A percentile compares a stretch with the other conserved stretches of the same genome.
phyloP scores from a whole-genome alignment of 2,113 vertebrate species.

The Rhynchopsitta pachyrhyncha region DNA sequence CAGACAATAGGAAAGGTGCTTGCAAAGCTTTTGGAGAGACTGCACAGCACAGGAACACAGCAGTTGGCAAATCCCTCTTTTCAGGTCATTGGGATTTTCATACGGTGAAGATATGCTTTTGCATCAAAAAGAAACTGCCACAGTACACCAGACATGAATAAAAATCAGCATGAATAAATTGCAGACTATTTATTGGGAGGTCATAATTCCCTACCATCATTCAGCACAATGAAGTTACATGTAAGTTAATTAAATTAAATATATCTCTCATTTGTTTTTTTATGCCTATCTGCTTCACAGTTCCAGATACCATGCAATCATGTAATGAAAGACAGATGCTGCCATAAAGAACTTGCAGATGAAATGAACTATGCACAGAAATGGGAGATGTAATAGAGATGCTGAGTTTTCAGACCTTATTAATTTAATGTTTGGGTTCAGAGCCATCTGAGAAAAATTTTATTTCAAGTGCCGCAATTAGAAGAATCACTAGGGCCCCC shows the following conservation, averaged over 20 bases:
- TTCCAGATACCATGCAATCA: background rate
- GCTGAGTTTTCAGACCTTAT: conserved; percentile 7
- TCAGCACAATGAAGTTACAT: background rate
- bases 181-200: conserved; percentile 17
- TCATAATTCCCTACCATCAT: background rate
- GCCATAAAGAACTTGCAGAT: background rate
- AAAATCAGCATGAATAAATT: background rate
- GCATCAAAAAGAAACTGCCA: background rate
- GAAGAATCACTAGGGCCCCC: background rate
- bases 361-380: background rate
- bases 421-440: conserved; percentile 7
- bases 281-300: background rate
- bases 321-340: conserved; percentile 46
- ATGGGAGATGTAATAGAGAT: background rate
- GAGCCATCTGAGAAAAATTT: background rate
- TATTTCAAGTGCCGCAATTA: background rate
- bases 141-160: background rate
- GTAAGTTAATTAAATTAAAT: conserved; percentile 37
- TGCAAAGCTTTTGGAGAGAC: background rate
- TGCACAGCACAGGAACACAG: background rate
- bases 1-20: background rate
- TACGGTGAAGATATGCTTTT: background rate
- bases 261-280: background rate
- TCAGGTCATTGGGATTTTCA: background rate
- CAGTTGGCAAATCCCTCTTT: background rate